Evolutionary conservation across 2,113 vertebrate species (phyloP).

Genomic region (Eurypyga helias): DNA sequence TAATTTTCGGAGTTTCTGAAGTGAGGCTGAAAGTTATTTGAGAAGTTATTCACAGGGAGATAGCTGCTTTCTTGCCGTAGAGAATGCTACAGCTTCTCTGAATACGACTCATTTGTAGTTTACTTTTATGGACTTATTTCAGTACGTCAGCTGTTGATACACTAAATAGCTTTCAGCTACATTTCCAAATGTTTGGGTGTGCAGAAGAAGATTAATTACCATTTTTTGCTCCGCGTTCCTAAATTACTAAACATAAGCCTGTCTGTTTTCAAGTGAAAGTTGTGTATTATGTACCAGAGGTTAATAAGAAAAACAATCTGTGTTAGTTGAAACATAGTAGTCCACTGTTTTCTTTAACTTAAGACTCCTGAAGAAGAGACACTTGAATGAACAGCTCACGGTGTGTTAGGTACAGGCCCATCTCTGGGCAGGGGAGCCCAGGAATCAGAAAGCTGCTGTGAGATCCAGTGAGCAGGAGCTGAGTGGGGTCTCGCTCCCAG

Average conservation of each 20-base stretch:
- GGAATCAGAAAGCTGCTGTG: background rate
- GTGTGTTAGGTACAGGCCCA: rapidly evolving
- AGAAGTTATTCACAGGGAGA: slow-evolving; percentile 39
- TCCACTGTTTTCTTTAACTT: background rate
- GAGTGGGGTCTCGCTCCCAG: background rate
- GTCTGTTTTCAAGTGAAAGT: background rate
- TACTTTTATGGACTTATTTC: background rate
- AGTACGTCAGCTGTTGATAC: background rate
- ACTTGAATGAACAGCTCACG: background rate
- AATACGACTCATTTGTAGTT: background rate
- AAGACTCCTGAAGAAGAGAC: background rate
- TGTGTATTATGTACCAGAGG: background rate
- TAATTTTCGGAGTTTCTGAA: slow-evolving; percentile 38
- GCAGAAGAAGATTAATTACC: background rate
- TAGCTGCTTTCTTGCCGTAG: background rate
- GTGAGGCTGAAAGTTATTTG: slow-evolving; percentile 43
- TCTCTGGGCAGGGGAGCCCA: background rate
- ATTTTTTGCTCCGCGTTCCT: background rate
- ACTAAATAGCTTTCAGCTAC: background rate
- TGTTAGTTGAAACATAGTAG: background rate
- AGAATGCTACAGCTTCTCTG: background rate
- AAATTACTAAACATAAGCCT: background rate
- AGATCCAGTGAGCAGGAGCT: background rate
- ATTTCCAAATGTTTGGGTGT: background rate
- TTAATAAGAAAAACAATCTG: background rate